Base-by-base conservation (phyloP, 2,797 vertebrate species). In the Schizopygopsis malacanthus region DNA sequence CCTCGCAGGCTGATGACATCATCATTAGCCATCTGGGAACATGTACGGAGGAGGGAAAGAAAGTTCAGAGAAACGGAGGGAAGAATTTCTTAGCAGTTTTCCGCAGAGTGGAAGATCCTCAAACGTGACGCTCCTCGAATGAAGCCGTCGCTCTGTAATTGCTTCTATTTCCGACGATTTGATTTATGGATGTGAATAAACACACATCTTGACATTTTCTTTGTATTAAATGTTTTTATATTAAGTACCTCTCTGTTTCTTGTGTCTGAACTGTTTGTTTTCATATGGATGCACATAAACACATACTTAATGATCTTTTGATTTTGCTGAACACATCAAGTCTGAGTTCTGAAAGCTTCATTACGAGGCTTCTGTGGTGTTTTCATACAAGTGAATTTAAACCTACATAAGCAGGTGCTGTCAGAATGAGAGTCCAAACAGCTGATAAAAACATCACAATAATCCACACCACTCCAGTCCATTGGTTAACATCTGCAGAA, bases 31-130 rank as follows among this genome's bases (percentile, higher is more conserved):
- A 95, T 41, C 83, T 98, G 89, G 96, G 96, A 0, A 95, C 93
- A 0, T 97, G 97, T 54, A 98, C 97, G 0, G 97, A 98, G 86
- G 97, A 98, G 91, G 97, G 97, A 56, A 98, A 97, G 93, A 98
- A 98, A 88, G 97, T 98, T 67, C 95, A 96, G 84, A 94, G 97
- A 39, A 98, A 97, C 0, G 95, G 96, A 86, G 97, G 97, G 22
- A 94, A 97, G 91, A 97, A 96, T 84, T 97, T 96, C 89, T 93
- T 97, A 0, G 97, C 97, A 8, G 93, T 98, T 83, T 98, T 98
- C 92, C 92, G 92, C 54, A 94, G 97, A 89, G 90, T 96, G 59
- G 93, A 95, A 41, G 95, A 96, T 88, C 73, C 70, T 7, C 20
- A n/a, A 18, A 88, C 79, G 37, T 90, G 67, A 90, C 82, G 84